These are phyloP conservation scores for Drosophila peninsularis DNA, from an alignment of 2,888 invertebrate genomes.

Conservation along the genomic window DNA sequence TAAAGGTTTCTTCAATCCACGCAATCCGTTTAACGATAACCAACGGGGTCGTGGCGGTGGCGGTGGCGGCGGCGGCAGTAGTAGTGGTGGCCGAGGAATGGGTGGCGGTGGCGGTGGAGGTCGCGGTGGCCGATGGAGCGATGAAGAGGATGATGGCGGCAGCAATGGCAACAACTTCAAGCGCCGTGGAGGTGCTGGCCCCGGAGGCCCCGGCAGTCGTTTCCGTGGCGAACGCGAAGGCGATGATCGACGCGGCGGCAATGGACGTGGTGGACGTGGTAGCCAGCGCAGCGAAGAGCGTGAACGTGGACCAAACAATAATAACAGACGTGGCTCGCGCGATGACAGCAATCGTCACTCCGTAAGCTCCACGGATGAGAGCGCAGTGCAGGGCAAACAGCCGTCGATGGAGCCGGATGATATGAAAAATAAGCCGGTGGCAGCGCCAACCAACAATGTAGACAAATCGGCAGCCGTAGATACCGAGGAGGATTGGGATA, in stretches of 20 bases:
- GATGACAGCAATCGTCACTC: slow-evolving; percentile 69
- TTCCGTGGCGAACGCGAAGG: slow-evolving; percentile 79
- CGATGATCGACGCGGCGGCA: slow-evolving; percentile 69
- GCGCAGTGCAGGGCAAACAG: slow-evolving; percentile 32
- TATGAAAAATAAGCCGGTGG: slow-evolving; percentile 29
- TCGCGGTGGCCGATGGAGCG: slow-evolving; percentile 70
- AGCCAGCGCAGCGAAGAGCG: slow-evolving; percentile 68
- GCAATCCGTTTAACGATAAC: slow-evolving; percentile 81
- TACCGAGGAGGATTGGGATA: slow-evolving; percentile 84
- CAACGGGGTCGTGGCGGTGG: slow-evolving; percentile 69
- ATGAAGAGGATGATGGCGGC: slow-evolving; percentile 71
- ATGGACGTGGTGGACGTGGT: slow-evolving; percentile 51
- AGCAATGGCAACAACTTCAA: slow-evolving; percentile 62
- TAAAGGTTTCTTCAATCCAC: slow-evolving; percentile 81
- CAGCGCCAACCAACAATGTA: slow-evolving; percentile 10
- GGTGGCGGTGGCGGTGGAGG: slow-evolving; percentile 55
- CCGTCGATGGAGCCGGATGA: slow-evolving; percentile 33
- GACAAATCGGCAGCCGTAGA: slow-evolving; percentile 53
- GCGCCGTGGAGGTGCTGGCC: slow-evolving; percentile 81
- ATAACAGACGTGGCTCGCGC: slow-evolving; percentile 60
- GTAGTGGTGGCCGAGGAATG: slow-evolving; percentile 56
- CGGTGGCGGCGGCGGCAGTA: slow-evolving; percentile 49
- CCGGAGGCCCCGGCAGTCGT: slow-evolving; percentile 68
- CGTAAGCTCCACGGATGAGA: slow-evolving; percentile 60
- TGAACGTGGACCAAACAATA: slow-evolving; percentile 50